Evolutionary conservation across 2,113 vertebrate species (phyloP).

Genomic region (Mus musculus): DNA sequence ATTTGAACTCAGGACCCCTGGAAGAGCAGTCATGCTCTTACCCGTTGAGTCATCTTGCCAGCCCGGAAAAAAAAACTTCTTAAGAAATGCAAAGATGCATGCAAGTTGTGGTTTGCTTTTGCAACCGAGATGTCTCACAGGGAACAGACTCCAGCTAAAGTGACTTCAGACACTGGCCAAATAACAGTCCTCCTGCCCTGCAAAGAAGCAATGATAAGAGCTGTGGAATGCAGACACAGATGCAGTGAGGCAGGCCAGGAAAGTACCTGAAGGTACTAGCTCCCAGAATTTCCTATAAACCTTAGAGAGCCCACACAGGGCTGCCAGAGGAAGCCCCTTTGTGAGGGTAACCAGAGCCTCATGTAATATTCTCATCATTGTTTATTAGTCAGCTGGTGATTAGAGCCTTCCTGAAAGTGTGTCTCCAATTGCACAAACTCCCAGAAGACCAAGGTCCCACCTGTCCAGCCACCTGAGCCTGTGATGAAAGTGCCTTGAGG

Average conservation of each 20-base stretch:
- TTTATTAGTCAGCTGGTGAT: neutral
- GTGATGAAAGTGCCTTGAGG: neutral
- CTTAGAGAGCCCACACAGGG: neutral
- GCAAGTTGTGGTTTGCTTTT: neutral
- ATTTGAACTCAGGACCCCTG: no score
- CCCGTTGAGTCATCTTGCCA: no score
- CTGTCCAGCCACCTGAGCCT: neutral
- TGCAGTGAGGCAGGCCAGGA: neutral
- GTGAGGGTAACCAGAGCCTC: neutral
- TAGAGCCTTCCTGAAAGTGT: neutral
- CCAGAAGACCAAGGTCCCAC: neutral
- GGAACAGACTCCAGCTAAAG: neutral
- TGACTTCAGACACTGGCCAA: neutral
- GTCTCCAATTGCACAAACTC: neutral
- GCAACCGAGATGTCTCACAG: neutral
- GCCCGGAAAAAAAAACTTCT: neutral
- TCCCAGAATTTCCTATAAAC: neutral
- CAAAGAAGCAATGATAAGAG: neutral
- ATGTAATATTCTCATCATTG: neutral
- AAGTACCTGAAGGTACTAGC: neutral
- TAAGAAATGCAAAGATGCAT: neutral
- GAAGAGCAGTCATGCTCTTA: no score
- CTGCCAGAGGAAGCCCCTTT: neutral
- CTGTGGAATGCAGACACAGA: neutral
- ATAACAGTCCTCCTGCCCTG: neutral